phyloP scores from a whole-genome alignment of 2,113 vertebrate genomes.

The Phocoena sinus region DNA sequence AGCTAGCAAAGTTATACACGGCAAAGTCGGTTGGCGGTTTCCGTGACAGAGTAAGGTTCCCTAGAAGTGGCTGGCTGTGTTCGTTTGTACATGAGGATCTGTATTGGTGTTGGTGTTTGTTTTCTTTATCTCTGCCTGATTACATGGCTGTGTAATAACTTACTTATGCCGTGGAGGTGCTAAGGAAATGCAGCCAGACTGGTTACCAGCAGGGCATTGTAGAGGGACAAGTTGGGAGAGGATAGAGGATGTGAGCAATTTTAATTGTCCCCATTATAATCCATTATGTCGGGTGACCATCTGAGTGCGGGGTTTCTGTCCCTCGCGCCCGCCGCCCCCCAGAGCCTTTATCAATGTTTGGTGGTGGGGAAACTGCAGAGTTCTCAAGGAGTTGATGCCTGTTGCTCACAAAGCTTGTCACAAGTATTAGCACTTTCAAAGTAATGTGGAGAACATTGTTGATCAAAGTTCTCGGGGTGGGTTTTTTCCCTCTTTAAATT shows the following conservation, averaged over 20 bases:
- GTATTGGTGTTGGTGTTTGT: not conserved
- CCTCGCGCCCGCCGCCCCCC: rapidly evolving
- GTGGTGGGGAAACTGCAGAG: not conserved
- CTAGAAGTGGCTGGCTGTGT: not conserved
- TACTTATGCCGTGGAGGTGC: not conserved
- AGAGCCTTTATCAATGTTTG: not conserved
- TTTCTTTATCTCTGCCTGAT: not conserved
- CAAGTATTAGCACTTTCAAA: not conserved
- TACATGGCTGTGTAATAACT: not conserved
- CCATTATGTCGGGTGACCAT: not conserved
- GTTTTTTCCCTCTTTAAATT: not conserved
- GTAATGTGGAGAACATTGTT: not conserved
- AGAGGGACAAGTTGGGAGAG: not conserved
- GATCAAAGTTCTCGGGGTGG: not conserved
- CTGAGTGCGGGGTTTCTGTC: not conserved
- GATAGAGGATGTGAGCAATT: not conserved
- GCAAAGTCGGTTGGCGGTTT: not conserved
- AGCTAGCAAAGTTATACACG: not conserved
- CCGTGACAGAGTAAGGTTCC: not conserved
- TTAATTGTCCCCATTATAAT: not conserved
- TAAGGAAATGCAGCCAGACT: slow-evolving; percentile 4
- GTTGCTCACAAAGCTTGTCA: not conserved
- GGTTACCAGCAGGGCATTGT: not conserved
- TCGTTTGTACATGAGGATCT: not conserved
- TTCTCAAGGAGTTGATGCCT: not conserved